Base-by-base conservation (phyloP, 2,797 vertebrate species). In the Enteromius argenteus region DNA sequence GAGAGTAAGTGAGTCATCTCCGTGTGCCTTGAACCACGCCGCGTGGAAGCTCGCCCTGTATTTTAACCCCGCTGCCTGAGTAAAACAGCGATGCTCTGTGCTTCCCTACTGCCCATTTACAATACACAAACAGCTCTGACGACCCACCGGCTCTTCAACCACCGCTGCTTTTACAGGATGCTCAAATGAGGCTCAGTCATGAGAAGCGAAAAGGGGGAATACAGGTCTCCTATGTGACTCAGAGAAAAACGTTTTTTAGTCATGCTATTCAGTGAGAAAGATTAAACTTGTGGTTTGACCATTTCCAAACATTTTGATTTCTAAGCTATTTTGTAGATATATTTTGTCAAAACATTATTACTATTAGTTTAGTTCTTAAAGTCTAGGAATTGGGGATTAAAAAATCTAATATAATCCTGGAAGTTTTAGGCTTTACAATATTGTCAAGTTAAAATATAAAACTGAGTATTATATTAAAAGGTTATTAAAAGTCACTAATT, bases 1-100 rank as follows among this genome's bases (percentile, higher is more conserved):
- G 89, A 91, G 84, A 80, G 83, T 86, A 88, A 32, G 90, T 95
- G 95, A 96, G 88, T 95, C 95, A 95, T 90, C 91, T 85, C 79
- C 49, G 87, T 90, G 88, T 51, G 87, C 92, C 92, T 89, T 91
- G 88, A 92, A 91, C 66, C 56, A 2, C 39, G 49, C 76, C 58
- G 74, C n/a, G 76, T 73, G 44, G 23, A 67, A 86, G 84, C 74
- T 86, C 56, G 23, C 75, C 66, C 62, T 77, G 81, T 58, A 69
- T 71, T 87, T 87, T 81, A 87, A 23, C 81, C 56, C 73, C 19
- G 44, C 44, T 42, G 32, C 19, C 73, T 83, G 81, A 78, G 74
- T 84, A 79, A 88, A 60, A 67, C 80, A 77, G 80, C 72, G 15
- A 35, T 79, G 64, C 60, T 83, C 77, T 51, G 73, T 85, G 44